Evolutionary conservation across 2,888 invertebrate genomes (phyloP), one percentile per base, ranked within the genome.

Genomic region (Pherbina coryleti): DNA sequence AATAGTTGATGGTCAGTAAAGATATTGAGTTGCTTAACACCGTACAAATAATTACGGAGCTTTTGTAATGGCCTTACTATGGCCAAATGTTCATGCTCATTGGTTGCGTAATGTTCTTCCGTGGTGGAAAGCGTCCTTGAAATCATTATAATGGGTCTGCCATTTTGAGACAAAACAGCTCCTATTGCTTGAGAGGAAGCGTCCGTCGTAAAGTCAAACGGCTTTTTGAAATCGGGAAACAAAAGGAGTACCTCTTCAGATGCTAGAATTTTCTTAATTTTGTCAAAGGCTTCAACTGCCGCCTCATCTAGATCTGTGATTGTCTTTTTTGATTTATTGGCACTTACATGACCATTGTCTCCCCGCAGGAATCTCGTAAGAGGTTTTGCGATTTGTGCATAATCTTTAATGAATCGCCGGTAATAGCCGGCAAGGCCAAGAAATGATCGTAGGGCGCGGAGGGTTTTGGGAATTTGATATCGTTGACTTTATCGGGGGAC

Each of bases 31-130:
- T 80, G 37, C 17, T 66, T 83, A 49, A 82, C 82, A 1, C 88
- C 88, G 44, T 86, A 88, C 4, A 89, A 34, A 64, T 88, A 88
- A 5, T 86, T 86, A 19, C 87, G 74, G 34, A 89, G 86, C 60
- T 85, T 84, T 81, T 88, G 86, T 4, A 84, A 77, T 0, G 76
- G 51, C 76, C 76, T 76, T 19, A 77, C 66, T 25, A 77, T 79
- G 4, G 76, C 76, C 70, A 37, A 37, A 37, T 8, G 37, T 37
- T 37, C 37, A 7, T 8, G 37, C 37, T 37, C 37, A 8, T 37
- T 79, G 3, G 70, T 83, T 1, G 82, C 81, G 62, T 86, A 79
- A 31, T 60, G 64, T 67, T 79, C 74, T 66, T 80, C 78, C 14
- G 75, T 77, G 5, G 78, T 66, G 17, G 79, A 77, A 28, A 79